Percentiles rank a stretch among this genome's conserved stretches.
Evolutionary conservation across 2,888 invertebrate species (phyloP).

Genomic region (Eupeodes latifasciatus): DNA sequence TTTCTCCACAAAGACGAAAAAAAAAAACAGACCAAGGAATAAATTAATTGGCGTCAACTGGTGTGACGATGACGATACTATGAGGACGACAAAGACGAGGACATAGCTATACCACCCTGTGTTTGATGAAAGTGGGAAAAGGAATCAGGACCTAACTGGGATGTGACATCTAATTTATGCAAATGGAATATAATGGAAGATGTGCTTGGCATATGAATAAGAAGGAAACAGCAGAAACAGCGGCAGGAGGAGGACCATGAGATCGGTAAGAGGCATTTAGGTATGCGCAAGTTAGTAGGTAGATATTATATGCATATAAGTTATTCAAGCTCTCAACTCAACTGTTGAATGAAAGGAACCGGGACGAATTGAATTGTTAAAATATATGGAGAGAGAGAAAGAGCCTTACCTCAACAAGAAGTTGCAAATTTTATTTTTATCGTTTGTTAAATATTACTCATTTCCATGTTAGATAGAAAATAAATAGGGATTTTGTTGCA

Average conservation of each 20-base stretch:
- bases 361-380: constrained; percentile 8
- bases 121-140: neutral
- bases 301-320: neutral
- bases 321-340: constrained; percentile 13
- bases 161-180: constrained; percentile 35
- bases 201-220: constrained; percentile 36
- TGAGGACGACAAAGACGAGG: too few relatives aligned
- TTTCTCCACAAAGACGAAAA: neutral
- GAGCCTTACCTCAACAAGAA: neutral
- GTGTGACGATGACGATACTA: constrained; percentile 9
- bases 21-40: constrained; percentile 2
- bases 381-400: neutral
- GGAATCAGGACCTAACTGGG: neutral
- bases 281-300: neutral
- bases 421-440: constrained; percentile 19
- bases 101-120: neutral
- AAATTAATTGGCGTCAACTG: constrained; percentile 44
- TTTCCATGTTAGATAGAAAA: neutral
- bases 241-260: neutral
- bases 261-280: neutral
- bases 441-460: constrained; percentile 27
- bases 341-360: constrained; percentile 20
- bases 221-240: too few relatives aligned
- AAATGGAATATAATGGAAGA: constrained; percentile 41
- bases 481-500: constrained; percentile 3